These are phyloP conservation scores for Saxidomus purpurata DNA, from an alignment of 1,140 invertebrate species.

Conservation along the genomic window DNA sequence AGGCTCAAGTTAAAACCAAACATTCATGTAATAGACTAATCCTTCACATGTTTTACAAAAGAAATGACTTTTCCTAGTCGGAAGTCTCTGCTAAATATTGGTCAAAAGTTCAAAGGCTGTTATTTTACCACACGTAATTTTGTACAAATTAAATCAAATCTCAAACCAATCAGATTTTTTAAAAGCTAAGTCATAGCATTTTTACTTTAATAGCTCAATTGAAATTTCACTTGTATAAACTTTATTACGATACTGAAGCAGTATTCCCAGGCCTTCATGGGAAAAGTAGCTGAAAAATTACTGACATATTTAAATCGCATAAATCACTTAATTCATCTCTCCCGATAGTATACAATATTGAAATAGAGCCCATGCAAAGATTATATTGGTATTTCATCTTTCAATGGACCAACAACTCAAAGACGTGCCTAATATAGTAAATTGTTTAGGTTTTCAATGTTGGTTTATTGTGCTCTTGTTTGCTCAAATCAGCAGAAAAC, in stretches of 20 bases:
- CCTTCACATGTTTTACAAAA: neutral
- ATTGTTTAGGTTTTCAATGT: conserved; percentile 17
- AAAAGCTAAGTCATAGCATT: neutral
- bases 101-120: conserved; percentile 19
- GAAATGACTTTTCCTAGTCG: conserved; percentile 11
- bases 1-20: neutral
- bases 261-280: neutral
- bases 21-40: conserved; percentile 18
- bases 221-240: neutral
- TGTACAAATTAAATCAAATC: neutral
- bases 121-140: neutral
- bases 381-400: neutral
- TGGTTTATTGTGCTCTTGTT: neutral
- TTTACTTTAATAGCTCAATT: neutral
- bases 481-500: neutral
- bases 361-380: neutral
- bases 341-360: neutral
- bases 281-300: conserved; percentile 18
- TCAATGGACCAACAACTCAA: conserved; percentile 19
- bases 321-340: neutral
- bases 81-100: neutral
- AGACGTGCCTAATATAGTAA: neutral
- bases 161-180: neutral
- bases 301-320: neutral
- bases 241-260: neutral